phyloP scores from a whole-genome alignment of 2,888 invertebrate species.

The Ophioninae sp. region DNA sequence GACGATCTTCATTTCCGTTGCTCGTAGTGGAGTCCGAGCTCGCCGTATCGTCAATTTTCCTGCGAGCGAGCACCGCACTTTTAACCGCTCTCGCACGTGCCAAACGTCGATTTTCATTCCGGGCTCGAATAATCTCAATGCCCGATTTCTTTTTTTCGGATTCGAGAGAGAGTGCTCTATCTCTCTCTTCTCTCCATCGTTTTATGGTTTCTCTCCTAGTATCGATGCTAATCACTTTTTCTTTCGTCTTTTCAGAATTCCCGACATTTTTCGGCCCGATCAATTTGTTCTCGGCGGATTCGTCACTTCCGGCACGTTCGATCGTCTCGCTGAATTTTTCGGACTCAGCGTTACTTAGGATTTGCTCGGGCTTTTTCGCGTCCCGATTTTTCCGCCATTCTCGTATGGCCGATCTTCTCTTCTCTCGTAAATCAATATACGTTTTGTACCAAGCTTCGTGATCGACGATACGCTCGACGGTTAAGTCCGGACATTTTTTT shows the following conservation, averaged over 20 bases:
- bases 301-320: not conserved
- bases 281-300: not conserved
- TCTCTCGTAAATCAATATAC: slow-evolving; percentile 80
- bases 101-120: slow-evolving; percentile 67
- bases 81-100: slow-evolving; percentile 59
- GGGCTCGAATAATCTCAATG: slow-evolving; percentile 60
- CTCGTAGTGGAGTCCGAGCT: slow-evolving; percentile 27
- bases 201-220: slow-evolving; percentile 72
- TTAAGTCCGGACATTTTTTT: slow-evolving; percentile 75
- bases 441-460: slow-evolving; percentile 82
- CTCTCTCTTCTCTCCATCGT: slow-evolving; percentile 73
- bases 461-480: slow-evolving; percentile 78
- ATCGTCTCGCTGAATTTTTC: not conserved
- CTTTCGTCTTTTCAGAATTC: not conserved
- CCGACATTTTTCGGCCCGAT: not conserved
- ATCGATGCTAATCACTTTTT: not conserved
- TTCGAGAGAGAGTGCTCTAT: slow-evolving; percentile 68
- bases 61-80: slow-evolving; percentile 49
- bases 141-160: slow-evolving; percentile 67
- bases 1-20: slow-evolving; percentile 33
- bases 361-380: slow-evolving; percentile 48
- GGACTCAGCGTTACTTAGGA: slow-evolving; percentile 5
- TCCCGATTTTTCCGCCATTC: slow-evolving; percentile 80
- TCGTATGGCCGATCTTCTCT: slow-evolving; percentile 79
- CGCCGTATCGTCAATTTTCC: slow-evolving; percentile 63